A percentile compares a stretch with the other conserved stretches of the same genome.
Conservation (phyloP, 2,888 invertebrate genomes). For the Diabrotica balteata region DNA sequence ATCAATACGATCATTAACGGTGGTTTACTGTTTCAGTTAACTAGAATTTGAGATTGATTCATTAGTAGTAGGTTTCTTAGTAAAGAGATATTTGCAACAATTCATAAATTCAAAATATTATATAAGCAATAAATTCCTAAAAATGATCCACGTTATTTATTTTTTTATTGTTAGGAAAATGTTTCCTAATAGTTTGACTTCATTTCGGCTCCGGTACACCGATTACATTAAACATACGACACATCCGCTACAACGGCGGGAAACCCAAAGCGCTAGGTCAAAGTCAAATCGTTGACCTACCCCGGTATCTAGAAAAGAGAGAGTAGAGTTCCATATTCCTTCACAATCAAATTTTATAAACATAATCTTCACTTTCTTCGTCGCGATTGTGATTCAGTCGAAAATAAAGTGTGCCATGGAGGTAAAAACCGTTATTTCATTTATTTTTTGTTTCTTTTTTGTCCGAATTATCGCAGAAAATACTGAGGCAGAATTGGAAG, state of each 20-base stretch:
- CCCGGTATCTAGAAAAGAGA: conserved; percentile 34
- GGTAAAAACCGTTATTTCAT: conserved; percentile 19
- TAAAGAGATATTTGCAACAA: too few relatives aligned
- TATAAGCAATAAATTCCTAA: too few relatives aligned
- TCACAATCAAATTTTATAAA: conserved; percentile 26
- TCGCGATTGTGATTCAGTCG: conserved; percentile 29
- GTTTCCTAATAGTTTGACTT: too few relatives aligned
- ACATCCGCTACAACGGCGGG: neutral
- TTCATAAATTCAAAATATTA: too few relatives aligned
- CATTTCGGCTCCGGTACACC: too few relatives aligned
- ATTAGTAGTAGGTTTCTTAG: too few relatives aligned
- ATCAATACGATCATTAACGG: too few relatives aligned
- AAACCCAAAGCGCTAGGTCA: conserved; percentile 8
- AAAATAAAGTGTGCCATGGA: conserved; percentile 42
- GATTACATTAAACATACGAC: too few relatives aligned
- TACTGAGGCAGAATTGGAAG: conserved; percentile 45
- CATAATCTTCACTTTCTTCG: conserved; percentile 36
- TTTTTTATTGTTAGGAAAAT: too few relatives aligned
- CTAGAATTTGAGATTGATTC: too few relatives aligned
- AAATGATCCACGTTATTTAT: too few relatives aligned
- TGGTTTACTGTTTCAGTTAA: too few relatives aligned
- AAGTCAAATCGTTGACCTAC: conserved; percentile 16
- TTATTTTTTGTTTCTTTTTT: conserved; percentile 32
- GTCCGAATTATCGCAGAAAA: conserved; percentile 31
- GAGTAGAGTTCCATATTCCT: conserved; percentile 23